phyloP scores from a whole-genome alignment of 2,797 vertebrate genomes.

The Tragelaphus oryx region DNA sequence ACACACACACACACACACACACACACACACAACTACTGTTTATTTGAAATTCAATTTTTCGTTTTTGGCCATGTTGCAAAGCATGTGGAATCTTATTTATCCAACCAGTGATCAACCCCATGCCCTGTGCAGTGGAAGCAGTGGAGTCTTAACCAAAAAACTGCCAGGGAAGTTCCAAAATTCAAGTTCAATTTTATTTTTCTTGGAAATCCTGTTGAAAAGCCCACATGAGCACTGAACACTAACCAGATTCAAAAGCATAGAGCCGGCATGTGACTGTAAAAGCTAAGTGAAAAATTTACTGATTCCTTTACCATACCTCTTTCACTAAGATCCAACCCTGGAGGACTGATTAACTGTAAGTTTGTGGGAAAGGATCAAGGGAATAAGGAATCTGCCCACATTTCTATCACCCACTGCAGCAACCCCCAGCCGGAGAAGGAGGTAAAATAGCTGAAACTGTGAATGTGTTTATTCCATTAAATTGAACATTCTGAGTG shows the following conservation, averaged over 20 bases:
- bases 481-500: background rate
- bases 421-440: background rate
- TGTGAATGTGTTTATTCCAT: background rate
- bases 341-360: background rate
- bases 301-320: background rate
- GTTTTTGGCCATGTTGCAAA: background rate
- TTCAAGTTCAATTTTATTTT: background rate
- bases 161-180: background rate
- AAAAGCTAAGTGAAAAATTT: background rate
- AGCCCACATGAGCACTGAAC: background rate
- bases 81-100: background rate
- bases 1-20: background rate
- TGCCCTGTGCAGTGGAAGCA: background rate
- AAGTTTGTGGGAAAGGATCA: background rate
- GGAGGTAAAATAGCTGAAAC: background rate
- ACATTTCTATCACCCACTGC: background rate
- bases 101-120: fast-evolving
- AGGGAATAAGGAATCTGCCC: background rate
- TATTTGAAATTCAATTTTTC: background rate
- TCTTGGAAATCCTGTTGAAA: background rate
- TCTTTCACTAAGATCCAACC: background rate
- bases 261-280: background rate
- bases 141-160: background rate
- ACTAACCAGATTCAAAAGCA: background rate
- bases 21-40: background rate